A percentile compares a stretch with the other conserved stretches of the same genome.
Conservation (phyloP, 1,140 invertebrate genomes). For the Dinothrombium tinctorium region DNA sequence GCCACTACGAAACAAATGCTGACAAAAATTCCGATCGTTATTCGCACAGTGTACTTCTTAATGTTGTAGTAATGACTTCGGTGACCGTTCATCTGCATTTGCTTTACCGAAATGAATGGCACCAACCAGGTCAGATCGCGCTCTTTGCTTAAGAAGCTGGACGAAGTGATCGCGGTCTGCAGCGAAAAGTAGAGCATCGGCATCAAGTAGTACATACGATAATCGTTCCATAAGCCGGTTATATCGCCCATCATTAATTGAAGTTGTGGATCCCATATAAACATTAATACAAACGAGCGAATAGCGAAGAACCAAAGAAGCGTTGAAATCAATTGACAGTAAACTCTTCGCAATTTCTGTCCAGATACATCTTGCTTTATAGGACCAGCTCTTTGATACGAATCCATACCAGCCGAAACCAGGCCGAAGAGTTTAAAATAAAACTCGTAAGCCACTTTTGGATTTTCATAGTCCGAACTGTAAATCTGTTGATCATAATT, state of each 20-base stretch:
- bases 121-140: conserved; percentile 11
- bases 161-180: conserved; percentile 4
- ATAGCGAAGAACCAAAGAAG: conserved; percentile 12
- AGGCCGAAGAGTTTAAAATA: conserved; percentile 12
- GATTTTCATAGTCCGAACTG: conserved; percentile 8
- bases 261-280: conserved; percentile 8
- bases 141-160: conserved; percentile 12
- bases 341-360: conserved; percentile 8
- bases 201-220: conserved; percentile 13
- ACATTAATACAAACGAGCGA: conserved; percentile 10
- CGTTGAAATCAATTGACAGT: conserved; percentile 12
- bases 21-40: conserved; percentile 1
- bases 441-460: conserved; percentile 8
- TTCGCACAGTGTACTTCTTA: conserved; percentile 1
- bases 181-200: conserved; percentile 10
- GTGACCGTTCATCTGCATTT: too few species aligned
- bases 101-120: conserved; percentile 11
- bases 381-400: conserved; percentile 7
- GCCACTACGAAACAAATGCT: conserved; percentile 3
- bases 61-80: not conserved
- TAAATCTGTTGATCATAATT: not conserved
- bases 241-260: conserved; percentile 10
- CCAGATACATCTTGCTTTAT: conserved; percentile 9
- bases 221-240: conserved; percentile 12
- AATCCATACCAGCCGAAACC: conserved; percentile 10